Evolutionary conservation across 2,797 vertebrate genomes (phyloP).

Genomic region (Notolabrus celidotus): DNA sequence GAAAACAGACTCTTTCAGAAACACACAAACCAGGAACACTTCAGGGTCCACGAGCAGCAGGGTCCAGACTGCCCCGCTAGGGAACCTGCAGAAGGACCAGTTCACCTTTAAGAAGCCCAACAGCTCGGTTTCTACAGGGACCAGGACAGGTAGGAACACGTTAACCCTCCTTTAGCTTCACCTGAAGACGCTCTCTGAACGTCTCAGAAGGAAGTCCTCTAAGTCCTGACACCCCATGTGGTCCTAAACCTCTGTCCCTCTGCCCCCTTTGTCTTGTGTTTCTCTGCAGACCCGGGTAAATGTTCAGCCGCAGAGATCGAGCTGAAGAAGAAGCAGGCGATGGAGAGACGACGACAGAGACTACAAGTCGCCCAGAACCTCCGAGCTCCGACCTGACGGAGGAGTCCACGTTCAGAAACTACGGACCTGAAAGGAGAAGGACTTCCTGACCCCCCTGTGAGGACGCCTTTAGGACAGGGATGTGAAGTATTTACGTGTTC

Average conservation of each 20-base stretch:
- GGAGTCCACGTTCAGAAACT: no score
- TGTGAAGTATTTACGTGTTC: no score
- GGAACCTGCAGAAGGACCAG: background rate
- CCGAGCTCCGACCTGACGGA: slow-evolving; percentile 65
- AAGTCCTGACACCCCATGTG: no score
- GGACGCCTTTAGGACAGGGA: no score
- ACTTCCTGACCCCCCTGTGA: no score
- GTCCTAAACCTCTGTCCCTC: no score
- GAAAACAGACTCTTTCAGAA: slow-evolving; percentile 64
- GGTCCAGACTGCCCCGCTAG: background rate
- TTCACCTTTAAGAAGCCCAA: slow-evolving; percentile 72
- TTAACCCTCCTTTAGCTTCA: no score
- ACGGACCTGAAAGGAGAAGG: no score
- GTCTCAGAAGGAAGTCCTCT: no score
- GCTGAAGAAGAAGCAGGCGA: slow-evolving; percentile 92
- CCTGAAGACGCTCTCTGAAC: no score
- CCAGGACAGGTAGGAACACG: slow-evolving; percentile 59
- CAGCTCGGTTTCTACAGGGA: background rate
- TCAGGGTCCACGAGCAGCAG: slow-evolving; percentile 14
- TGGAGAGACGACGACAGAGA: slow-evolving; percentile 87
- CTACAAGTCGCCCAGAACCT: slow-evolving; percentile 76
- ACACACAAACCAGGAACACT: slow-evolving; percentile 68
- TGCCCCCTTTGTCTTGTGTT: background rate
- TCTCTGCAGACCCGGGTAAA: slow-evolving; percentile 60
- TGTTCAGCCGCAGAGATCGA: slow-evolving; percentile 94